Evolutionary conservation across 2,113 vertebrate species (phyloP), one percentile per base, ranked within the genome.

Genomic region (Myotis lucifugus): DNA sequence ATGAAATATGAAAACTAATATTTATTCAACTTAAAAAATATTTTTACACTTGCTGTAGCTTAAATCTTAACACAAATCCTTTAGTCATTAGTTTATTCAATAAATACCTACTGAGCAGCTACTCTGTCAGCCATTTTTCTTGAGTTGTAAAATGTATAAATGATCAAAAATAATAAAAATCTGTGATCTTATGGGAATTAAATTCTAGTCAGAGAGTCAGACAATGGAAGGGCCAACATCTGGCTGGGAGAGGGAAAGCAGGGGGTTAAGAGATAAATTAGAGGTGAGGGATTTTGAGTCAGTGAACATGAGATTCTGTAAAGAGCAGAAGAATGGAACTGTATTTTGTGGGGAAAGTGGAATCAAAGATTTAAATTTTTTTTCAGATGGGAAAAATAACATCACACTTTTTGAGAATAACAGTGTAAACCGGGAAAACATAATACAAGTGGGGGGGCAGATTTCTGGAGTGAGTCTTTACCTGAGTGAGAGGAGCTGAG

Each of bases 111-210:
- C 77, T 27, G 23, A 29, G 15, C 29, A 83, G 11, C 18, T 66
- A 61, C 46, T 84, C 18, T 50, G 70, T 84, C 42, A 54, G 34
- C 13, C 12, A 54, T 42, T 82, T 54, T 78, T 81, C 48, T 70
- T 21, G 34, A 52, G 27, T 66, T 14, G 34, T 91, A 74, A 84
- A 91, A 76, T 85, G 18, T 21, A 66, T 66, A 34, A 66, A 12
- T 76, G 42, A 84, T 66, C 70, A 85, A 85, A 92, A 74, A 64
- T 64, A 84, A 92, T 42, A 25, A 34, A 85, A 67, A 34, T 85
- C 72, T 52, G 34, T 42, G 9, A 64, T 40, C 5, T 66, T 42
- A 78, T 3, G 21, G 46, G 56, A 37, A 56, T 56, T 34, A 34
- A 78, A 67, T 85, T 85, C 27, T 77, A 67, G 19, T 67, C 50